phyloP scores from a whole-genome alignment of 2,113 vertebrate genomes.

The Xiphorhynchus elegans region DNA sequence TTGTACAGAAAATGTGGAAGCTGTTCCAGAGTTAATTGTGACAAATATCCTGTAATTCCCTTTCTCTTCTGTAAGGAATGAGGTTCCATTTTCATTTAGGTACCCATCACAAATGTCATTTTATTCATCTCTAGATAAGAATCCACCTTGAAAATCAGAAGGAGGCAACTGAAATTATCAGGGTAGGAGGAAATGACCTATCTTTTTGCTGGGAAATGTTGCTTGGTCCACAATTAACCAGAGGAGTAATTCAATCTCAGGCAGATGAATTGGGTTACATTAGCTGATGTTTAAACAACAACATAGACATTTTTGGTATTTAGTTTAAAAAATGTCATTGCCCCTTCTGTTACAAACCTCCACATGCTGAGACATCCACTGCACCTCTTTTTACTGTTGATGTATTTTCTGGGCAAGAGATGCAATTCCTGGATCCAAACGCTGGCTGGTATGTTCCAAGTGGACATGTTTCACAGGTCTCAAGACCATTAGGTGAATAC shows the following conservation, averaged over 20 bases:
- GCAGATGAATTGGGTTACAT: not conserved
- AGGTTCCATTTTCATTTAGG: not conserved
- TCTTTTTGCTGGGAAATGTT: not conserved
- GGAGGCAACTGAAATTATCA: not conserved
- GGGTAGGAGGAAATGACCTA: not conserved
- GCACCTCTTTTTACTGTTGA: slow-evolving; percentile 94
- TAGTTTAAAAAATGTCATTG: not conserved
- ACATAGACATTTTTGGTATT: not conserved
- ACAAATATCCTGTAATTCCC: not conserved
- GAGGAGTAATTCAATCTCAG: not conserved
- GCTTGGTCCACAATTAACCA: not conserved
- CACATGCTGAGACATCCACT: slow-evolving; percentile 86
- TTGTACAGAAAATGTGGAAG: not conserved
- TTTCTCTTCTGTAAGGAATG: not conserved
- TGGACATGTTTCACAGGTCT: slow-evolving; percentile 95
- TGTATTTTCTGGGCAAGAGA: slow-evolving; percentile 84
- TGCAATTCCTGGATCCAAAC: slow-evolving; percentile 84
- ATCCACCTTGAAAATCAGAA: not conserved
- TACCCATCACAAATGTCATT: not conserved
- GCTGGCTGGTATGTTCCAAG: slow-evolving; percentile 88
- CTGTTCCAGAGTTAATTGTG: not conserved
- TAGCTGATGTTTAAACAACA: not conserved
- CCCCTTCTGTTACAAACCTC: slow-evolving; percentile 81
- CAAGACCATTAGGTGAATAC: slow-evolving; percentile 90
- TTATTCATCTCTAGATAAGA: not conserved